phyloP scores from a whole-genome alignment of 2,888 invertebrate species.

The Drosophila koepferae region DNA sequence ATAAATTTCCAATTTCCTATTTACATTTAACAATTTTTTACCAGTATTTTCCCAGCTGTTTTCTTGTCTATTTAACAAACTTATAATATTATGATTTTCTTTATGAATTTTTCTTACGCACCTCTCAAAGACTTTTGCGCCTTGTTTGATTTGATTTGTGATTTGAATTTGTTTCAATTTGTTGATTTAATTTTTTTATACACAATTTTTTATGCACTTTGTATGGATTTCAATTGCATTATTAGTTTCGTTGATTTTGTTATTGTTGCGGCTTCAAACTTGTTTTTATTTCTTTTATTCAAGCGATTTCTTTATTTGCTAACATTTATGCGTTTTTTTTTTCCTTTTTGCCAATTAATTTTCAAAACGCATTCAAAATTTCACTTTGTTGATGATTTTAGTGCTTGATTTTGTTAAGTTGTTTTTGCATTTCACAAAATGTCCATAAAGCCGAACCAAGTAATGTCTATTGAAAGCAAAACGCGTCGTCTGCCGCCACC shows the following conservation, averaged over 20 bases:
- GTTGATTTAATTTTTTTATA: constrained; percentile 22
- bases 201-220: constrained; percentile 46
- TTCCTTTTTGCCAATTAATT: constrained; percentile 55
- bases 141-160: constrained; percentile 24
- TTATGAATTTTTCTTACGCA: constrained; percentile 36
- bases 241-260: constrained; percentile 34
- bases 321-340: constrained; percentile 43
- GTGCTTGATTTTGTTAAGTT: constrained; percentile 28
- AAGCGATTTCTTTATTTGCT: constrained; percentile 54
- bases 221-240: constrained; percentile 39
- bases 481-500: constrained; percentile 41
- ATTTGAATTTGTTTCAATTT: constrained; percentile 13
- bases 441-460: constrained; percentile 41
- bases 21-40: constrained; percentile 21
- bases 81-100: not conserved
- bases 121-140: constrained; percentile 35
- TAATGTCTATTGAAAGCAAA: constrained; percentile 54
- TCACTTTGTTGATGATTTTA: constrained; percentile 60
- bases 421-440: constrained; percentile 57
- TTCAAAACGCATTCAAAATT: constrained; percentile 53
- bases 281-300: constrained; percentile 21
- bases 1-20: constrained; percentile 32
- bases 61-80: not conserved
- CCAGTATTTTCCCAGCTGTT: constrained; percentile 52
- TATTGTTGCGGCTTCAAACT: constrained; percentile 42